Conservation (phyloP, 2,888 invertebrate genomes). For the Germaria angustata region DNA sequence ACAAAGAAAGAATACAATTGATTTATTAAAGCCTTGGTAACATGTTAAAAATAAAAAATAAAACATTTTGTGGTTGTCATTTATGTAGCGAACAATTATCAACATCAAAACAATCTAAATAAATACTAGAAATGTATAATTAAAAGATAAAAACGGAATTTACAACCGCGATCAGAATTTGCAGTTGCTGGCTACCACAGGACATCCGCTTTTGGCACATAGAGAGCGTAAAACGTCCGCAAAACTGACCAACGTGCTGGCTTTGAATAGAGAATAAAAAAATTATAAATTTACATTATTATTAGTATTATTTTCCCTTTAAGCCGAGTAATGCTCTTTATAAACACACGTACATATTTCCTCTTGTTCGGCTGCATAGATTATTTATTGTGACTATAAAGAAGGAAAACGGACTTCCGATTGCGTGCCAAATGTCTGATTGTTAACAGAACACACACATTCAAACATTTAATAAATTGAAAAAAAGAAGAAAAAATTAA, state of each 20-base stretch:
- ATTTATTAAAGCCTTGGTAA: background rate
- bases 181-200: background rate
- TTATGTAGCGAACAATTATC: background rate
- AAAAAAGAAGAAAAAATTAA: no score
- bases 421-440: conserved; percentile 12
- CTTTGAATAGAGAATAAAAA: no score
- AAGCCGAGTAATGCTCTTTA: background rate
- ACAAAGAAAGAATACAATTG: background rate
- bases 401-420: conserved; percentile 39
- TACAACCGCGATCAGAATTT: no score
- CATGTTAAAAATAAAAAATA: background rate
- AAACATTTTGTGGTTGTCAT: background rate
- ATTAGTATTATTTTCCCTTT: background rate
- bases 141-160: background rate
- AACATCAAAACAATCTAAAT: background rate
- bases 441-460: background rate
- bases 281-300: background rate
- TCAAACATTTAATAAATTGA: background rate
- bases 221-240: no score
- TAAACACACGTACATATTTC: background rate
- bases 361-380: background rate
- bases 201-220: background rate
- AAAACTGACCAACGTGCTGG: no score
- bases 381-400: background rate
- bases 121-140: background rate